Evolutionary conservation across 1,140 invertebrate species (phyloP).

Genomic region (Himalopsyche phryganea): DNA sequence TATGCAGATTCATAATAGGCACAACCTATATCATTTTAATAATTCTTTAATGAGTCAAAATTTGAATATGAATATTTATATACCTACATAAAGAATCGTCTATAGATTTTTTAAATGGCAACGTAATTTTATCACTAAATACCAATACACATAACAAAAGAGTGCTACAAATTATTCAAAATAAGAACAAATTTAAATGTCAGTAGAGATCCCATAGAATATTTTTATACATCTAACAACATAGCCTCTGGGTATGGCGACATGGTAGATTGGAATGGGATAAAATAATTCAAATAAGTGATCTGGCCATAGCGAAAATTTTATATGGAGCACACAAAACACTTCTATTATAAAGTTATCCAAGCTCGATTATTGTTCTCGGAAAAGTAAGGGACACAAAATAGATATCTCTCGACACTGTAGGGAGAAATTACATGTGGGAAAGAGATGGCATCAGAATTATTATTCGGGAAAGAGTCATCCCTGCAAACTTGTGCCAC

Average conservation of each 20-base stretch:
- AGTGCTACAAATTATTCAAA: too few species aligned
- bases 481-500: constrained; percentile 32
- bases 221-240: too few species aligned
- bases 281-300: constrained; percentile 31
- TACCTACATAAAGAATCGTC: too few species aligned
- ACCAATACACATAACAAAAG: too few species aligned
- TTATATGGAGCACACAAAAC: constrained; percentile 31
- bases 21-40: too few species aligned
- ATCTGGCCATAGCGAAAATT: constrained; percentile 22
- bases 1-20: too few species aligned
- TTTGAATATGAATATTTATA: too few species aligned
- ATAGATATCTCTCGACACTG: background rate
- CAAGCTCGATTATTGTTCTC: constrained; percentile 32
- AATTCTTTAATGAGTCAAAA: too few species aligned
- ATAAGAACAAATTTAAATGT: too few species aligned
- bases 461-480: constrained; percentile 10
- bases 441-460: constrained; percentile 4
- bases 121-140: too few species aligned
- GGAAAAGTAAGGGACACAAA: constrained; percentile 7
- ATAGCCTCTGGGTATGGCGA: background rate
- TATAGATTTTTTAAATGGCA: too few species aligned
- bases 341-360: constrained; percentile 34
- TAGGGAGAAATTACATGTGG: background rate
- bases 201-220: too few species aligned
- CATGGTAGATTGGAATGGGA: constrained; percentile 2